Evolutionary conservation across 2,113 vertebrate species (phyloP).

Genomic region (Pavo muticus): DNA sequence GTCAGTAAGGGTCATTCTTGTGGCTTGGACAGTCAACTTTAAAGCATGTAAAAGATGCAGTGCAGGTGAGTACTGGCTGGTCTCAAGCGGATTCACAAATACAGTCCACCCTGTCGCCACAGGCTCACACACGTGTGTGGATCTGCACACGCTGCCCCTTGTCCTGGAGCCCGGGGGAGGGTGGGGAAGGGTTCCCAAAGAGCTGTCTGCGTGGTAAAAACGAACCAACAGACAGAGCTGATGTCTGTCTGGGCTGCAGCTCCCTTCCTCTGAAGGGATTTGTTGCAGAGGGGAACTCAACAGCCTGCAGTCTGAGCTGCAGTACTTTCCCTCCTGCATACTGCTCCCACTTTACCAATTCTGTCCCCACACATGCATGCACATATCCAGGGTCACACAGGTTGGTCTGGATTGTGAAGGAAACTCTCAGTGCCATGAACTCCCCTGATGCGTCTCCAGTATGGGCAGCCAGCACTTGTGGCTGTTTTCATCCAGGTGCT

Average conservation of each 20-base stretch:
- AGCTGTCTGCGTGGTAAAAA: not conserved
- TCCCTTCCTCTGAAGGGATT: not conserved
- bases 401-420: constrained; percentile 85
- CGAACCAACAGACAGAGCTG: not conserved
- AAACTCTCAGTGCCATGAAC: constrained; percentile 32
- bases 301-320: not conserved
- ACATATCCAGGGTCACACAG: constrained; percentile 33
- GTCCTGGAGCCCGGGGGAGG: not conserved
- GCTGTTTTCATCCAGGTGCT: constrained; percentile 20
- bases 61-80: constrained; percentile 91
- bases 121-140: not conserved
- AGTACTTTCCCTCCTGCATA: not conserved
- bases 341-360: not conserved
- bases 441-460: constrained; percentile 42
- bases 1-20: constrained; percentile 85
- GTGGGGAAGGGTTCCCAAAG: not conserved
- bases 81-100: constrained; percentile 81
- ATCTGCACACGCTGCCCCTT: accelerated
- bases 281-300: not conserved
- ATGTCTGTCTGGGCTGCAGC: not conserved
- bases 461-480: constrained; percentile 43
- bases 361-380: not conserved
- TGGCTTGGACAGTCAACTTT: constrained; percentile 82
- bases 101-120: constrained; percentile 84
- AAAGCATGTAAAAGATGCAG: constrained; percentile 76